phyloP scores from a whole-genome alignment of 2,797 vertebrate species.

The Chloroceryle inda region DNA sequence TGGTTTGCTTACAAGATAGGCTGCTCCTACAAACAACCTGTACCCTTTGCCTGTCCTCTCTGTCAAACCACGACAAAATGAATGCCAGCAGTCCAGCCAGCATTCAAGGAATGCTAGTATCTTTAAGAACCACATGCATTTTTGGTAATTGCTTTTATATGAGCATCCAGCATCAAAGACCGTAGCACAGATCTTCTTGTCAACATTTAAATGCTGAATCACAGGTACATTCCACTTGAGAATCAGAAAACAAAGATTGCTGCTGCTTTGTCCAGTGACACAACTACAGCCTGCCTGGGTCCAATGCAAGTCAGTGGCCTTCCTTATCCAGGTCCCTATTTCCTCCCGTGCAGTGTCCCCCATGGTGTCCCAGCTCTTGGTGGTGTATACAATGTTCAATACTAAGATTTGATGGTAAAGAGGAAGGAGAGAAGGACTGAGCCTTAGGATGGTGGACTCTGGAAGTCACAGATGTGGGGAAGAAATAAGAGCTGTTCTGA shows the following conservation, averaged over 20 bases:
- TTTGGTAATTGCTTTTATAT: neutral
- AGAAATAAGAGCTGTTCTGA: conserved; percentile 2
- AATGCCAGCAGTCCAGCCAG: neutral
- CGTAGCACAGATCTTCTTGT: neutral
- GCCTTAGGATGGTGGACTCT: neutral
- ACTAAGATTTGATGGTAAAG: neutral
- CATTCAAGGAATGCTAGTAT: neutral
- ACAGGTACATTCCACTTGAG: neutral
- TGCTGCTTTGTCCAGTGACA: neutral
- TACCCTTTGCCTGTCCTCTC: neutral
- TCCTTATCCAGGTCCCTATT: neutral
- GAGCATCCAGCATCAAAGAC: neutral
- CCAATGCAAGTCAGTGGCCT: neutral
- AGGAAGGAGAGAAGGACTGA: neutral
- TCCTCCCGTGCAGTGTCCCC: neutral
- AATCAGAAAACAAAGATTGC: neutral
- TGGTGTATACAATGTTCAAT: neutral
- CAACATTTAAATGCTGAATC: neutral
- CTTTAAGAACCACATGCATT: neutral
- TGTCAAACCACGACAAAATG: neutral
- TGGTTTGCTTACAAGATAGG: neutral
- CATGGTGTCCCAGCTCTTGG: neutral
- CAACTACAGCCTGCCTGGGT: neutral
- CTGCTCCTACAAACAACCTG: neutral
- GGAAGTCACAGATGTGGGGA: neutral